A percentile compares a stretch with the other conserved stretches of the same genome.
Evolutionary conservation across 2,888 invertebrate genomes (phyloP).

Genomic region (Bunonema sp.): DNA sequence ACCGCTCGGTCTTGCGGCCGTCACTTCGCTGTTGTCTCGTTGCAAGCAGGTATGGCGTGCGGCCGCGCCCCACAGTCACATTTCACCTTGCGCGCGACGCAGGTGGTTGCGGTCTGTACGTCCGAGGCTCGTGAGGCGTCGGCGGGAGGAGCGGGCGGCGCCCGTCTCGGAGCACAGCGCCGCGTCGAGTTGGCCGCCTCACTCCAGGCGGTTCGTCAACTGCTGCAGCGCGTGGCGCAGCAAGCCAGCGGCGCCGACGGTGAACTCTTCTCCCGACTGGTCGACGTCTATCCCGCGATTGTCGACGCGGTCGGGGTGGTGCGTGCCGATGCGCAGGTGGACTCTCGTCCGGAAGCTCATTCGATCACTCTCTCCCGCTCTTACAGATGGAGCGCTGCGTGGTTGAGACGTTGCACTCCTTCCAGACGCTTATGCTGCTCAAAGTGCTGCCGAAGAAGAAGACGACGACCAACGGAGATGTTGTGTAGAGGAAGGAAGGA

Average conservation of each 20-base stretch:
- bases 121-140: constrained; percentile 1
- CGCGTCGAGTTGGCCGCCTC: constrained; percentile 6
- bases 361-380: background rate
- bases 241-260: constrained; percentile 5
- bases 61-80: constrained; percentile 1
- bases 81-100: background rate
- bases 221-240: background rate
- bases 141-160: constrained; percentile 1
- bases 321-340: constrained; percentile 21
- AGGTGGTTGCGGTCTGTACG: background rate
- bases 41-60: constrained; percentile 13
- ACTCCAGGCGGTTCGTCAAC: constrained; percentile 1
- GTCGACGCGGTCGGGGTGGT: constrained; percentile 31
- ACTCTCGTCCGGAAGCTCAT: background rate
- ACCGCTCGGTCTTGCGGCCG: constrained; percentile 19
- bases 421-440: constrained; percentile 34
- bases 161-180: background rate
- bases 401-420: constrained; percentile 30
- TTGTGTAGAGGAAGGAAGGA: too few relatives aligned
- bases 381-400: constrained; percentile 20
- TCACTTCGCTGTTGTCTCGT: constrained; percentile 14
- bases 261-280: constrained; percentile 22
- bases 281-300: constrained; percentile 27
- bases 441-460: constrained; percentile 14
- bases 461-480: too few relatives aligned